phyloP scores from a whole-genome alignment of 2,888 invertebrate species.

The Balanococcus diminutus region DNA sequence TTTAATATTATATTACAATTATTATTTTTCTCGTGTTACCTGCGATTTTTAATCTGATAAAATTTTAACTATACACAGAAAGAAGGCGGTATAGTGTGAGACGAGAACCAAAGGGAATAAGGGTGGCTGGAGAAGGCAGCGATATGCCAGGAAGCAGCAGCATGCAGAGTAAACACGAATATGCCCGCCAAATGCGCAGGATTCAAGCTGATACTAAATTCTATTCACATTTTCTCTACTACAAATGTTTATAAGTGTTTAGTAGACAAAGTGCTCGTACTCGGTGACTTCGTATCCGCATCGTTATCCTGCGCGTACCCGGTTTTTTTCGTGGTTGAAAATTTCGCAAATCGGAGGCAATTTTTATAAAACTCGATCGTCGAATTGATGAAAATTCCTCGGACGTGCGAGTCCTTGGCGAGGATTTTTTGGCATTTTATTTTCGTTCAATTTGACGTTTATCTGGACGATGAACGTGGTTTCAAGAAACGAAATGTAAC shows the following conservation, averaged over 20 bases:
- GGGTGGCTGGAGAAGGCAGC: background rate
- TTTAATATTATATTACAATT: constrained; percentile 43
- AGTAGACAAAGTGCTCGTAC: constrained; percentile 38
- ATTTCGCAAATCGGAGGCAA: background rate
- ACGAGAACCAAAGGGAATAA: background rate
- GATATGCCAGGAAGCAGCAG: background rate
- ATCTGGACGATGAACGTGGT: background rate
- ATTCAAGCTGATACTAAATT: constrained; percentile 32
- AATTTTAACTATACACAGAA: background rate
- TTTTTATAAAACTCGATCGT: background rate
- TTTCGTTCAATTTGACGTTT: background rate
- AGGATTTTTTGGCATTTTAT: background rate
- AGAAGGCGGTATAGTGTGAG: background rate
- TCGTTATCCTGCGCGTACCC: background rate
- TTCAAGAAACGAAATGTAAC: background rate
- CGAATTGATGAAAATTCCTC: background rate
- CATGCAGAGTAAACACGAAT: background rate
- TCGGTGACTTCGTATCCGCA: constrained; percentile 16
- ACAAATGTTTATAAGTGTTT: constrained; percentile 35
- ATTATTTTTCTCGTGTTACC: constrained; percentile 41
- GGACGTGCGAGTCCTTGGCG: background rate
- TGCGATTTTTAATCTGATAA: constrained; percentile 44
- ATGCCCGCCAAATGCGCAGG: constrained; percentile 29
- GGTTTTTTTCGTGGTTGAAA: background rate
- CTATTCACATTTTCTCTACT: constrained; percentile 21